Conservation (phyloP, 2,888 invertebrate species). For the Tachina lurida region DNA sequence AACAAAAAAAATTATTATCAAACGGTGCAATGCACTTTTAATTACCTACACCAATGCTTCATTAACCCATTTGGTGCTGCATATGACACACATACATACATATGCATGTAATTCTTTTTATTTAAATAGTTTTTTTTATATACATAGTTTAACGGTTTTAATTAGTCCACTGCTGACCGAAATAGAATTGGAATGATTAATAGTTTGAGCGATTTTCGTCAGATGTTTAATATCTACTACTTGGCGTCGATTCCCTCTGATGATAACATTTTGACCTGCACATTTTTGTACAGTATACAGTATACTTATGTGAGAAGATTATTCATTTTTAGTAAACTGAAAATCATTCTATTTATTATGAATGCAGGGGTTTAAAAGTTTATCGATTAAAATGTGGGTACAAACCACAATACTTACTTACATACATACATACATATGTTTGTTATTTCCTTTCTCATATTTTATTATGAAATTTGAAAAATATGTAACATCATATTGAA, state of each 20-base stretch:
- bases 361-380: slow-evolving; percentile 19
- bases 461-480: background rate
- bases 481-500: background rate
- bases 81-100: background rate
- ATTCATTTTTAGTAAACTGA: background rate
- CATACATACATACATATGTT: background rate
- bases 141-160: background rate
- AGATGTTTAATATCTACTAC: slow-evolving; percentile 29
- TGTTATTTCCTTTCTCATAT: background rate
- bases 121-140: background rate
- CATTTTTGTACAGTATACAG: slow-evolving; percentile 32
- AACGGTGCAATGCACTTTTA: slow-evolving; percentile 15
- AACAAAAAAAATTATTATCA: slow-evolving; percentile 4
- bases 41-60: background rate
- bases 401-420: background rate
- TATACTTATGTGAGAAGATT: slow-evolving; percentile 48
- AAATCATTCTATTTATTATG: slow-evolving; percentile 5
- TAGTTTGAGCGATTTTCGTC: slow-evolving; percentile 44
- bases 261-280: slow-evolving; percentile 52
- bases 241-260: background rate
- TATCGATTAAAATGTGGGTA: slow-evolving; percentile 13
- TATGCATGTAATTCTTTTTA: background rate
- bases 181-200: slow-evolving; percentile 27
- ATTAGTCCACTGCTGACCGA: background rate
- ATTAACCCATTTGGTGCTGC: background rate